Evolutionary conservation across 2,888 invertebrate species (phyloP), one percentile per base, ranked within the genome.

Genomic region (Microplitis manilae): DNA sequence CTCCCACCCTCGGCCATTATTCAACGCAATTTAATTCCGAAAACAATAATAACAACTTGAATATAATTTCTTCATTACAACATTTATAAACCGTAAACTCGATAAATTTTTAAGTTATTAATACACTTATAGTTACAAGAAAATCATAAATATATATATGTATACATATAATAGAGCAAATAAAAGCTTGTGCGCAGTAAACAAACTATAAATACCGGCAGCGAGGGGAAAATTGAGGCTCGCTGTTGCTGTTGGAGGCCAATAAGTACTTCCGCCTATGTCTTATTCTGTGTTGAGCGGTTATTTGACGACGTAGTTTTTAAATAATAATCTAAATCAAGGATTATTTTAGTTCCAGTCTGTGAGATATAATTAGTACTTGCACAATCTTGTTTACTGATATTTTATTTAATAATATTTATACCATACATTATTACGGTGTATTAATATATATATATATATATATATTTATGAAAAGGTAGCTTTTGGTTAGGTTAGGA

Each of bases 111-210:
- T 30, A 30, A 30, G 30, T 30, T 30, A 30, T 30, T 30, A 30
- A 30, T 30, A 30, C 30, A 30, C 30, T 30, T 30, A 30, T 30
- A 30, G 30, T 30, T 30, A 30, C 30, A 30, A 30, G 30, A 30
- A 30, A 30, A 30, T 30, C 30, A 30, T 30, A 30, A 30, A 30
- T 30, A 30, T 30, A 30, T 30, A 30, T 30, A 30, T 30, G 30
- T 30, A 30, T 30, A 30, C 4, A 30, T 30, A 30, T 30, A 30
- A 30, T 30, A 30, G 30, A 60, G 70, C 40, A 61, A 41, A 50
- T 50, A 50, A 50, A 30, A 73, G 72, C 68, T 73, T 73, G 73
- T 73, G 73, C 69, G 69, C 15, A 39, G 69, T 77, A 65, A 73
- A 73, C 68, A 73, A 77, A 64, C 73, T 73, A 64, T 69, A 69